Conservation (phyloP, 1,140 invertebrate species). For the Hyposmocoma kahamanoa region DNA sequence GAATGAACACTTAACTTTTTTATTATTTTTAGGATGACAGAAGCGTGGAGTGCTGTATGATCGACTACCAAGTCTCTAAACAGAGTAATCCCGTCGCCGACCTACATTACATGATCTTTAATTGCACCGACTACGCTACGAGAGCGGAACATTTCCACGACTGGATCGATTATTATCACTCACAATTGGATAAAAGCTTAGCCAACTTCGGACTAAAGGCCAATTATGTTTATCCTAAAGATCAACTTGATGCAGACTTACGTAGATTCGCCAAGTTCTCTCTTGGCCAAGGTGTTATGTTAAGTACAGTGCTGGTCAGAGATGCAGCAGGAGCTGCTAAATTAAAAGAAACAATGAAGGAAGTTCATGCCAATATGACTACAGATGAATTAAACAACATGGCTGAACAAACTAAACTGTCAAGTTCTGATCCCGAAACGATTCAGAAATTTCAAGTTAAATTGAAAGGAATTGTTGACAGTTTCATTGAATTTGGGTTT, state of each 20-base stretch:
- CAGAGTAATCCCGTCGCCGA: slow-evolving; percentile 11
- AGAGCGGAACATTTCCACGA: slow-evolving; percentile 14
- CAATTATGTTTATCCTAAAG: slow-evolving; percentile 14
- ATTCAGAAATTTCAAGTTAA: too few species aligned
- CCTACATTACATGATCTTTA: slow-evolving; percentile 19
- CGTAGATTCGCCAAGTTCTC: slow-evolving; percentile 8
- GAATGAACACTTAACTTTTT: too few species aligned
- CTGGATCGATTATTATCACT: slow-evolving; percentile 20
- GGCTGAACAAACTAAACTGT: too few species aligned
- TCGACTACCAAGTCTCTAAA: slow-evolving; percentile 15
- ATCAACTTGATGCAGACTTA: slow-evolving; percentile 15
- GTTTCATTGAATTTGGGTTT: too few species aligned
- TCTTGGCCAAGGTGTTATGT: background rate
- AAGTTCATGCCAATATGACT: too few species aligned
- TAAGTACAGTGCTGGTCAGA: background rate
- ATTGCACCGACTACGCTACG: slow-evolving; percentile 16
- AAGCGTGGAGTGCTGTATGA: slow-evolving; percentile 2
- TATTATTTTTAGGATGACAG: slow-evolving; percentile 5
- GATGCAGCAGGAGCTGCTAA: background rate
- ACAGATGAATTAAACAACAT: too few species aligned
- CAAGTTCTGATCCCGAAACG: too few species aligned
- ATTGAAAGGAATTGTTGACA: too few species aligned
- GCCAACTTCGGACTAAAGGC: slow-evolving; percentile 12
- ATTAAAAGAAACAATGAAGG: background rate
- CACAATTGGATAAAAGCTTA: slow-evolving; percentile 3